These are phyloP conservation scores for Lateolabrax maculatus DNA, from an alignment of 2,797 vertebrate species.

Conservation along the genomic window DNA sequence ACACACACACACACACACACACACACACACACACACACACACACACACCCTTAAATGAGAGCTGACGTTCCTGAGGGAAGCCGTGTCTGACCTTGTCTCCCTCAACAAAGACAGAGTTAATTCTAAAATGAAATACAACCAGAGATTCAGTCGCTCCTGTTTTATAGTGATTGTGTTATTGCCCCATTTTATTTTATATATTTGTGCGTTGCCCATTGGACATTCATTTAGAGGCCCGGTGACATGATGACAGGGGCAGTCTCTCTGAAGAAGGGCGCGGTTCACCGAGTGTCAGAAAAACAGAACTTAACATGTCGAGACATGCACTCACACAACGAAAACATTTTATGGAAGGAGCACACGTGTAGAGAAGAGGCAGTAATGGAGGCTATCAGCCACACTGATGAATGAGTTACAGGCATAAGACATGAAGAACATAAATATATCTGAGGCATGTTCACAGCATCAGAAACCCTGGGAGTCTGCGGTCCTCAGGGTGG, in stretches of 20 bases:
- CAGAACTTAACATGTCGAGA: not conserved
- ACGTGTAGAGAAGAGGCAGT: not conserved
- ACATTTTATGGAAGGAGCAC: not conserved
- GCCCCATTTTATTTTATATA: not conserved
- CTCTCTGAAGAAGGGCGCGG: not conserved
- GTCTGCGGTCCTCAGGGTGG: not conserved
- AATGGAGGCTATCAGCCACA: not conserved
- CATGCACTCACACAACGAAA: not conserved
- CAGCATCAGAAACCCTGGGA: too few relatives aligned
- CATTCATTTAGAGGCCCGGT: too few relatives aligned
- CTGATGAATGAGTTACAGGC: conserved; percentile 2
- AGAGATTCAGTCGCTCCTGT: not conserved
- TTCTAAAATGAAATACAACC: conserved; percentile 6
- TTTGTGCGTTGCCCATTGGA: too few relatives aligned
- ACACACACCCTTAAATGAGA: conserved; percentile 32
- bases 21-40: conserved; percentile 9
- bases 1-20: conserved; percentile 35
- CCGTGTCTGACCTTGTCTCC: conserved; percentile 46
- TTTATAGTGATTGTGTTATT: too few relatives aligned
- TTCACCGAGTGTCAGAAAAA: not conserved
- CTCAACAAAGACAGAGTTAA: conserved; percentile 28
- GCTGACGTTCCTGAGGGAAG: conserved; percentile 40
- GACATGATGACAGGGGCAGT: not conserved
- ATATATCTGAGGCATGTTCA: too few relatives aligned
- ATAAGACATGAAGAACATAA: not conserved